Evolutionary conservation across 2,797 vertebrate species (phyloP), one percentile per base, ranked within the genome.

Genomic region (Alosa sapidissima): DNA sequence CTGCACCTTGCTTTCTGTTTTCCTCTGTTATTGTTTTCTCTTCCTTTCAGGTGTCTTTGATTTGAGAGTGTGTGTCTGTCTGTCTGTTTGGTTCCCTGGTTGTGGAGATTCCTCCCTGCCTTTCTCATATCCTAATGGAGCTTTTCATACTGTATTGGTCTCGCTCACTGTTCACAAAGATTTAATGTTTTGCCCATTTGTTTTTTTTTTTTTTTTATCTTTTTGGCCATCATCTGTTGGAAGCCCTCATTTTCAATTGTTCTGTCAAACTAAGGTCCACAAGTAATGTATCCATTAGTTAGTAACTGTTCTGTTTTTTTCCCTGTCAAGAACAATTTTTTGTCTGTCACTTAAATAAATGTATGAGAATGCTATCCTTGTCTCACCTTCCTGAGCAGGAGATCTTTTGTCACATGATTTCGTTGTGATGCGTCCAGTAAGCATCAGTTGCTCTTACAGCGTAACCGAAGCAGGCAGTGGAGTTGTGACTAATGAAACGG

Each of bases 111-210:
- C 16, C 2, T 14, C 72, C 36, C 72, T n/a, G 36, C 24, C 33
- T 41, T 75, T 75, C 5, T 21, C 24, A 11, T 19, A 75, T 75
- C 11, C 55, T 55, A 7, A 72, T 78, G 81, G 33, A 21, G 24
- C 75, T 65, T 82, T 58, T 65, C 52, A 28, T 87, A 78, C 81
- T 87, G 58, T 85, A 78, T 62, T 47, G 72, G 33, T 75, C 75
- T 84, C n/a, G 5, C 54, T 82, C 84, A 72, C 81, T 72, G 81
- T 47, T 41, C 48, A 54, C 41, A 52, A 9, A 41, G 11, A 33
- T 72, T 48, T 47, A 14, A 8, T 51, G n/a, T 51, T 45, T 24
- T 51, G 47, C n/a, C 49, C 5, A 10, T 62, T 82, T 52, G 45
- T 78, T 19, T 13, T 6, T 13, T 16, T 3, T 19, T 54, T 48